Evolutionary conservation across 1,140 invertebrate species (phyloP).

Genomic region (Akabosia matsudoensis): DNA sequence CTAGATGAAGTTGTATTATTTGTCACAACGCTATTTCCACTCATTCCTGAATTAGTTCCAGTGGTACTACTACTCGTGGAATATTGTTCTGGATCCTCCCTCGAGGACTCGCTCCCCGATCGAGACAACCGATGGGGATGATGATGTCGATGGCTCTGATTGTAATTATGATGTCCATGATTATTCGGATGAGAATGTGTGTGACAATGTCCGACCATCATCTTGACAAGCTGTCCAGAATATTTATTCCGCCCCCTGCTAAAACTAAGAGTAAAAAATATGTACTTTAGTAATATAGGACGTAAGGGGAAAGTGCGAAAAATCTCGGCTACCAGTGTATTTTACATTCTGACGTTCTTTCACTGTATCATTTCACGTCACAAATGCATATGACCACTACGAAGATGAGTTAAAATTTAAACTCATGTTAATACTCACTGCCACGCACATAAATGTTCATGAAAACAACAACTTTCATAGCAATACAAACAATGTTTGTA

Average conservation of each 20-base stretch:
- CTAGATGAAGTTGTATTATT: conserved; percentile 20
- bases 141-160: background rate
- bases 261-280: too few species aligned
- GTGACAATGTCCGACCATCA: conserved; percentile 12
- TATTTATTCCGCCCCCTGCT: background rate
- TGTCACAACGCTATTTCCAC: background rate
- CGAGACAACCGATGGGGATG: background rate
- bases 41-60: background rate
- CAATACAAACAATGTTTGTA: too few species aligned
- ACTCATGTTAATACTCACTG: too few species aligned
- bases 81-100: background rate
- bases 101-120: background rate
- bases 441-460: too few species aligned
- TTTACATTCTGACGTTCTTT: too few species aligned
- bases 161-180: background rate
- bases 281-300: too few species aligned
- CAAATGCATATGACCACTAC: too few species aligned
- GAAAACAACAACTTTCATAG: too few species aligned
- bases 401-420: too few species aligned
- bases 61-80: background rate
- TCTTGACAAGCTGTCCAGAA: background rate
- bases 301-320: too few species aligned
- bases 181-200: background rate
- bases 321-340: too few species aligned
- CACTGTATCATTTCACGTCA: too few species aligned